These are phyloP conservation scores for Formica exsecta DNA, from an alignment of 1,140 invertebrate genomes.

Conservation along the genomic window DNA sequence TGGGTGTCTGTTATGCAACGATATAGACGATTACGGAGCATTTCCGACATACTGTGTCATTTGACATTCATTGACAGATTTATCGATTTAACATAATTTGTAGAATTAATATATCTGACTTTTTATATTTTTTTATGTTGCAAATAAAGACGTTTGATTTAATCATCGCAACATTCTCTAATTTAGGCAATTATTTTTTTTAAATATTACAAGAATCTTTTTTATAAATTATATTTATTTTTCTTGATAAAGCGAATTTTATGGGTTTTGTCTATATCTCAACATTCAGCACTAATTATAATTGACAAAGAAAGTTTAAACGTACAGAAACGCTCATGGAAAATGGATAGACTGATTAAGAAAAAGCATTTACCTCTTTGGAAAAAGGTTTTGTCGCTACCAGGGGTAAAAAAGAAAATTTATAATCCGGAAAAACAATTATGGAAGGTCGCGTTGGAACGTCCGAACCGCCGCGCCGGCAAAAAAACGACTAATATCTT, in stretches of 20 bases:
- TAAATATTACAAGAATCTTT: too few relatives aligned
- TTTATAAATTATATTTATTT: conserved; percentile 1
- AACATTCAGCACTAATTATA: background rate
- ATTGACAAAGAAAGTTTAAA: background rate
- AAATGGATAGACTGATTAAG: conserved; percentile 16
- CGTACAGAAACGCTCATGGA: background rate
- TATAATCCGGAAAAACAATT: conserved; percentile 84
- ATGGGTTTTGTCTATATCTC: background rate
- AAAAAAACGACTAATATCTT: conserved; percentile 82
- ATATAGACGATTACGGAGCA: conserved; percentile 71
- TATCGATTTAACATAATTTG: background rate
- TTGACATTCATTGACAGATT: background rate
- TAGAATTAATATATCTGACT: background rate
- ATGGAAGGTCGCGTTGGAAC: conserved; percentile 69
- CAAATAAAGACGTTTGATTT: background rate
- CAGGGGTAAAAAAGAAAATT: conserved; percentile 78
- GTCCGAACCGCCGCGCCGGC: conserved; percentile 65
- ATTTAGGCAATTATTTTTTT: background rate
- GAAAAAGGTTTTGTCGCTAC: background rate
- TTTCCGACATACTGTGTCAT: background rate
- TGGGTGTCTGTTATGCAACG: conserved; percentile 67
- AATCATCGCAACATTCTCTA: background rate
- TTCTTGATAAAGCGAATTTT: background rate
- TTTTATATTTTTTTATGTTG: background rate
- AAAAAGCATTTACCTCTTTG: conserved; percentile 28